Base-by-base conservation (phyloP, 2,797 vertebrate species). In the Gymnodraco acuticeps region DNA sequence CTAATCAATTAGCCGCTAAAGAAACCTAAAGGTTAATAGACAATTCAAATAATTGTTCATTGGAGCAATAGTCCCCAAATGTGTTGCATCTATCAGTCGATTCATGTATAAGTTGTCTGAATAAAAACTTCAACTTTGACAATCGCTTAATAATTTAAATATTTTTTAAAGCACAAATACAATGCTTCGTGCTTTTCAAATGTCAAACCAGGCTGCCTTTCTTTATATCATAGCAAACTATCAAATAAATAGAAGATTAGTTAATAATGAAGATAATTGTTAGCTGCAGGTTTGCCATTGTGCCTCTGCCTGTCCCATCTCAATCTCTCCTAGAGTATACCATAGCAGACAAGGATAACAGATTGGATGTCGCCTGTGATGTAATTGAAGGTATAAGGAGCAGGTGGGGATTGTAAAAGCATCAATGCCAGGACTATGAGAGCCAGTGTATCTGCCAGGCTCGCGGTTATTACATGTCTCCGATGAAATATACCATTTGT, bases 351-450 rank as follows among this genome's bases (percentile, higher is more conserved):
- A 5, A 51, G 77, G 70, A 67, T 79, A 46, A 85, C 73, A 75
- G 70, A 66, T 71, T 50, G n/a, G 19, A 0, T 70, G 55, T 70
- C 23, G 5, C 60, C 58, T 71, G 23, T 56, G 80, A 76, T 78
- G 64, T 52, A 19, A 86, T 87, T 83, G 67, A 60, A 58, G 65
- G 55, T 33, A 9, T 15, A 62, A 68, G 82, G 84, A 91, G 82
- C 92, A 92, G 88, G 77, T 91, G 87, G 71, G 70, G 78, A 56
- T 47, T 75, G 64, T 73, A 84, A 89, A 55, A 77, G 53, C 48
- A 54, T 11, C 42, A 5, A 31, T 46, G 60, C 38, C 31, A 16
- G 75, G 10, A 47, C 51, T 73, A 42, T 66, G 56, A 78, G 74
- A 81, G 45, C 19, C 31, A 33, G 15, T 64, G 59, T 13, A 55